These are phyloP conservation scores for Erythrolamprus reginae DNA, from an alignment of 2,113 vertebrate species.

Conservation along the genomic window DNA sequence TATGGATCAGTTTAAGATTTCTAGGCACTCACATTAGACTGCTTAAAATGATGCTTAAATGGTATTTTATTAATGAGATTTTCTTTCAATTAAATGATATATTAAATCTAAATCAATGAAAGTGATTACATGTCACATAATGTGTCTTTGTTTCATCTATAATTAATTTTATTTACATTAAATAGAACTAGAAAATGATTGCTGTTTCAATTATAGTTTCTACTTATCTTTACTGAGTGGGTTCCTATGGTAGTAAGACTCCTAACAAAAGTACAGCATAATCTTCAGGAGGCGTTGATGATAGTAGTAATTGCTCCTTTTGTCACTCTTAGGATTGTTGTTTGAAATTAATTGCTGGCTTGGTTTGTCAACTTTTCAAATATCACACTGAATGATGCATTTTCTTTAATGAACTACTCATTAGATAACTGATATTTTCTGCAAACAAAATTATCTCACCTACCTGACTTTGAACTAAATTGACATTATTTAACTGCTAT, in stretches of 20 bases:
- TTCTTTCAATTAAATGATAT: background rate
- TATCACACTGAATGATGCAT: background rate
- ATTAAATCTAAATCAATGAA: background rate
- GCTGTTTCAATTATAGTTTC: background rate
- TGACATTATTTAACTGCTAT: background rate
- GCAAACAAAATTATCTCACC: background rate
- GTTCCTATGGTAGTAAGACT: background rate
- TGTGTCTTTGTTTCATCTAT: background rate
- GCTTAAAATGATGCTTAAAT: conserved; percentile 17
- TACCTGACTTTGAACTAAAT: background rate
- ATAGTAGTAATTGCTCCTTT: background rate
- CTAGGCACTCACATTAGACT: conserved; percentile 6
- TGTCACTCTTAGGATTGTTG: background rate
- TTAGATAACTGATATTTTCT: conserved; percentile 7
- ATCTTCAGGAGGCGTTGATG: fast-evolving
- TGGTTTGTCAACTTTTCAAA: conserved; percentile 8
- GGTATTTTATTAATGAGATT: background rate
- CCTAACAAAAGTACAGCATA: background rate
- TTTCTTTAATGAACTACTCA: background rate
- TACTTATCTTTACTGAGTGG: background rate
- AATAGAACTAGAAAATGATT: background rate
- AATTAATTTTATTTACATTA: background rate
- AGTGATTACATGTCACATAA: background rate
- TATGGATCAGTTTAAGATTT: background rate
- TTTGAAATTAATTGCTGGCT: background rate